Evolutionary conservation across 2,113 vertebrate species (phyloP).

Genomic region (Semnopithecus entellus): DNA sequence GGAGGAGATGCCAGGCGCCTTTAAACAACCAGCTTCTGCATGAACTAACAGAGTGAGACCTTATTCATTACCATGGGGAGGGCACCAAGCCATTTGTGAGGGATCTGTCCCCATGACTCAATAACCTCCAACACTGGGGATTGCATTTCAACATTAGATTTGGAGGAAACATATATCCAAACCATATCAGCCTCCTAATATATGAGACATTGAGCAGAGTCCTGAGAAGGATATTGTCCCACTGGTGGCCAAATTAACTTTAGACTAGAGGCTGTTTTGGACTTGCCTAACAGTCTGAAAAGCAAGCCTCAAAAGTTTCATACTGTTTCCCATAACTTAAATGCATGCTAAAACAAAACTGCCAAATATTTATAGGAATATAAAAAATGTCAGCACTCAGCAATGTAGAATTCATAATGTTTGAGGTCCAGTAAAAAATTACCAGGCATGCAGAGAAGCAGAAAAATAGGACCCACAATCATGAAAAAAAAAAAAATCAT

Average conservation of each 20-base stretch:
- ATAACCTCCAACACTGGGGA: no score
- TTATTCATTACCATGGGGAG: no score
- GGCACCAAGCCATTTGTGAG: no score
- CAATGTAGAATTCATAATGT: not conserved
- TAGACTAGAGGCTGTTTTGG: not conserved
- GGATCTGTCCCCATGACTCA: no score
- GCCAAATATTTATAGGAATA: not conserved
- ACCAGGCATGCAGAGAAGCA: not conserved
- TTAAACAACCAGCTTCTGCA: no score
- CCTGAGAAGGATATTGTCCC: not conserved
- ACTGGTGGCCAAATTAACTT: not conserved
- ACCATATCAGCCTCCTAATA: not conserved
- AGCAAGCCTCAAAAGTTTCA: not conserved
- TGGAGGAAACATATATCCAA: no score
- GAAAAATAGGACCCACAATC: not conserved
- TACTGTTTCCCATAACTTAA: not conserved
- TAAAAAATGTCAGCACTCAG: not conserved
- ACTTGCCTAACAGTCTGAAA: not conserved
- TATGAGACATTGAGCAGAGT: not conserved
- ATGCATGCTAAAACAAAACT: not conserved
- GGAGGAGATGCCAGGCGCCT: no score
- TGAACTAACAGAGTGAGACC: no score
- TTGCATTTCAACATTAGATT: no score
- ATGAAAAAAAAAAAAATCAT: not conserved
- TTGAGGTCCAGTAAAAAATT: not conserved